A percentile compares a stretch with the other conserved stretches of the same genome.
These are phyloP conservation scores for Enteromius unitaeniatus DNA, from an alignment of 2,797 vertebrate species.

Conservation along the genomic window DNA sequence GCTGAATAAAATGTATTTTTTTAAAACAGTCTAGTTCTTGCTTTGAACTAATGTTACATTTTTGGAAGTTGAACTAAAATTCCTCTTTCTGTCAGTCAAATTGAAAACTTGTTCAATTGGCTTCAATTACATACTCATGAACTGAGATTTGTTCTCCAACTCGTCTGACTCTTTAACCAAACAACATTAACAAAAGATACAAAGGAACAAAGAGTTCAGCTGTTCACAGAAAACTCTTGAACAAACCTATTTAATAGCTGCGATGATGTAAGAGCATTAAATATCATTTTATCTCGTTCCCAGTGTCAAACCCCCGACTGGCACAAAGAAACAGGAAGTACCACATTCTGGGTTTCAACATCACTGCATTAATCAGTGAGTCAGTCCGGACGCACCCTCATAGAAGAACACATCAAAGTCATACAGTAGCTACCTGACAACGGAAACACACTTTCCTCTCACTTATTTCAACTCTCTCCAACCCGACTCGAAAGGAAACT, in stretches of 20 bases:
- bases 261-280: constrained; percentile 19
- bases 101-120: no score
- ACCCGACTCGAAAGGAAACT: background rate
- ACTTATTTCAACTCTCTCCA: background rate
- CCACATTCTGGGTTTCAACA: constrained; percentile 8
- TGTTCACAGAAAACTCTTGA: background rate
- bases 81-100: background rate
- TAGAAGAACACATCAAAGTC: background rate
- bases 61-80: background rate
- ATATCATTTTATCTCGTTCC: constrained; percentile 26
- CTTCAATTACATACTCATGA: background rate
- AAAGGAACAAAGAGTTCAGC: background rate
- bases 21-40: background rate
- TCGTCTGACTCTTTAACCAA: background rate
- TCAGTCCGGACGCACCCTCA: constrained; percentile 1
- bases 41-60: background rate
- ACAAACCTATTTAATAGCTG: background rate
- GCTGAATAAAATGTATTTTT: background rate
- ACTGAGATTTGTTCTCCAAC: no score
- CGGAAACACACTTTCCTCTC: background rate
- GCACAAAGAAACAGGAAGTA: constrained; percentile 51
- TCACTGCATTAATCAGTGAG: background rate
- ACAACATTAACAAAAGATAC: background rate
- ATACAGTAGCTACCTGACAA: background rate
- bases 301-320: background rate